Evolutionary conservation across 2,113 vertebrate species (phyloP), one percentile per base, ranked within the genome.

Genomic region (Agapornis roseicollis): DNA sequence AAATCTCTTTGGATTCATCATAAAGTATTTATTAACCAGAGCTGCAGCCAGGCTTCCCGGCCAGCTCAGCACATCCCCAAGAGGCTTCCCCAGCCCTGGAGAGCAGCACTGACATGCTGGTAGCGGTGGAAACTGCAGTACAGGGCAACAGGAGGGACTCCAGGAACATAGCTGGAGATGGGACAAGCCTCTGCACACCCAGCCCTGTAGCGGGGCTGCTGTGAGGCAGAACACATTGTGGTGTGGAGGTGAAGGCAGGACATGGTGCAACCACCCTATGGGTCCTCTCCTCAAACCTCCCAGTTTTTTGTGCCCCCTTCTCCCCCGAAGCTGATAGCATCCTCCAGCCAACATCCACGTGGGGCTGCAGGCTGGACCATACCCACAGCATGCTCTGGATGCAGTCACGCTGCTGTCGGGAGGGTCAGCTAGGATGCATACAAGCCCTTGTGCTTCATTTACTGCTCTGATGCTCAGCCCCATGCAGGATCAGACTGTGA

Each of bases 21-120:
- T 96, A 58, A 95, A 96, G 93, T 96, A 96, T 95, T 96, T 94
- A 96, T 96, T 95, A 93, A 96, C 55, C 73, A 83, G 92, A 95
- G 91, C 91, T 91, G 41, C 12, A 9, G 86, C 83, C 29, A 17
- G 49, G 89, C 39, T 39, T 50, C 86, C 88, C 8, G 2, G 76
- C 64, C 77, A 8, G 49, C 88, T 86, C 27, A 0, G 18, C 55
- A 35, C 69, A 23, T 22, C 52, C 33, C 29, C 41, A 50, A 3
- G 8, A 7, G 64, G 71, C 7, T 88, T 83, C 53, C 64, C 85
- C 2, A 1, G 44, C 2, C 7, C 33, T 10, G 53, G 14, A 14
- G 71, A 69, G 74, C 5, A 0, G 68, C 85, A 13, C 11, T 0
- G 7, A 44, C 2, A 9, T 1, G 10, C 53, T 33, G 46, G 33